These are phyloP conservation scores for Lindbergichthys nudifrons DNA, from an alignment of 2,797 vertebrate genomes.

Conservation along the genomic window DNA sequence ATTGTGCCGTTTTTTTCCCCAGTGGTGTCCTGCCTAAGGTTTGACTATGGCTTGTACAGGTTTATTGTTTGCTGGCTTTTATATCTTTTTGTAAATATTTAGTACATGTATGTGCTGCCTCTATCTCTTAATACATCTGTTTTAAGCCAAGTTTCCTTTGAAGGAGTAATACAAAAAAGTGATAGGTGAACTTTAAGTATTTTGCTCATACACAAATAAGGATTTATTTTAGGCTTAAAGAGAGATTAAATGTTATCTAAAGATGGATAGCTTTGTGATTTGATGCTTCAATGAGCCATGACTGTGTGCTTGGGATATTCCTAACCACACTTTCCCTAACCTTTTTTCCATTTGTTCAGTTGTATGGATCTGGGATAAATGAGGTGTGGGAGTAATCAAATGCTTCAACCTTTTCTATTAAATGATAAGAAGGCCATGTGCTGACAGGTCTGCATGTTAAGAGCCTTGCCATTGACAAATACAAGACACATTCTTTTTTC, in stretches of 20 bases:
- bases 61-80: background rate
- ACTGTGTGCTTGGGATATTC: background rate
- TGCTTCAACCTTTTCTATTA: slow-evolving; percentile 65
- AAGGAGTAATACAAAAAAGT: slow-evolving; percentile 15
- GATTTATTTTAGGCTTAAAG: slow-evolving; percentile 14
- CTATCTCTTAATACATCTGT: background rate
- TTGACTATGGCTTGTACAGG: background rate
- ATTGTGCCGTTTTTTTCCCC: background rate
- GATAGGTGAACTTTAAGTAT: background rate
- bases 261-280: background rate
- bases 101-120: background rate
- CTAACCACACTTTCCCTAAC: slow-evolving; percentile 27
- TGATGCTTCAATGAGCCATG: slow-evolving; percentile 11
- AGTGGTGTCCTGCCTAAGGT: background rate
- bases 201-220: slow-evolving; percentile 21
- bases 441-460: slow-evolving; percentile 58
- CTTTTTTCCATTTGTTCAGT: slow-evolving; percentile 29
- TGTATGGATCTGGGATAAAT: slow-evolving; percentile 58
- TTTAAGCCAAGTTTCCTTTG: slow-evolving; percentile 6
- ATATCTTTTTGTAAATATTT: slow-evolving; percentile 3
- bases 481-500: slow-evolving; percentile 40
- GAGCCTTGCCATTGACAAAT: slow-evolving; percentile 53
- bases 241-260: slow-evolving; percentile 4
- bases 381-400: slow-evolving; percentile 58
- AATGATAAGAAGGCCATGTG: slow-evolving; percentile 69